Conservation (phyloP, 1,140 invertebrate genomes). For the Periplaneta americana region DNA sequence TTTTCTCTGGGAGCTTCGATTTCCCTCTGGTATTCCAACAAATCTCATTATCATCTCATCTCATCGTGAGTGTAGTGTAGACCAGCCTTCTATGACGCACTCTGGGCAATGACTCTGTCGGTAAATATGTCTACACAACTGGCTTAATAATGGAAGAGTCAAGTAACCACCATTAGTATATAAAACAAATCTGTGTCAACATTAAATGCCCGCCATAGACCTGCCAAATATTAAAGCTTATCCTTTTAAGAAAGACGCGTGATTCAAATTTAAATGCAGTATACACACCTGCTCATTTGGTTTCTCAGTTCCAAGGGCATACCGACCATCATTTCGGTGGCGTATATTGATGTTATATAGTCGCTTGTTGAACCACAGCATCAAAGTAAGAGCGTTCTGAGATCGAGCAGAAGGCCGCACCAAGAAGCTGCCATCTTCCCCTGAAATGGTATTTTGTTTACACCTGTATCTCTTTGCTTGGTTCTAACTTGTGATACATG, state of each 20-base stretch:
- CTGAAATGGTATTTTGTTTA: not conserved
- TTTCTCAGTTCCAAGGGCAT: constrained; percentile 19
- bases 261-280: too few relatives aligned
- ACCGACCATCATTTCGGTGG: constrained; percentile 14
- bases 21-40: too few relatives aligned
- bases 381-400: constrained; percentile 18
- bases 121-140: not conserved
- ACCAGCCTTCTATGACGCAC: too few relatives aligned
- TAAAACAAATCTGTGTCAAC: too few relatives aligned
- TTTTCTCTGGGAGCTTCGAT: too few relatives aligned
- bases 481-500: not conserved
- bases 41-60: too few relatives aligned
- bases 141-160: not conserved
- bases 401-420: constrained; percentile 18
- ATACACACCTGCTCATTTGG: constrained; percentile 19
- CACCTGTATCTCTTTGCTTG: not conserved
- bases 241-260: too few relatives aligned
- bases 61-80: too few relatives aligned
- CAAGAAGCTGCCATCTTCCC: constrained; percentile 18
- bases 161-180: too few relatives aligned
- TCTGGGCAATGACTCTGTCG: too few relatives aligned
- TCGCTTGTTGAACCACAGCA: constrained; percentile 14
- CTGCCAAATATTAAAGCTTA: too few relatives aligned
- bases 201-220: too few relatives aligned
- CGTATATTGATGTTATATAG: constrained; percentile 18